Evolutionary conservation across 2,888 invertebrate genomes (phyloP).

Genomic region (Polydrusus tereticollis): DNA sequence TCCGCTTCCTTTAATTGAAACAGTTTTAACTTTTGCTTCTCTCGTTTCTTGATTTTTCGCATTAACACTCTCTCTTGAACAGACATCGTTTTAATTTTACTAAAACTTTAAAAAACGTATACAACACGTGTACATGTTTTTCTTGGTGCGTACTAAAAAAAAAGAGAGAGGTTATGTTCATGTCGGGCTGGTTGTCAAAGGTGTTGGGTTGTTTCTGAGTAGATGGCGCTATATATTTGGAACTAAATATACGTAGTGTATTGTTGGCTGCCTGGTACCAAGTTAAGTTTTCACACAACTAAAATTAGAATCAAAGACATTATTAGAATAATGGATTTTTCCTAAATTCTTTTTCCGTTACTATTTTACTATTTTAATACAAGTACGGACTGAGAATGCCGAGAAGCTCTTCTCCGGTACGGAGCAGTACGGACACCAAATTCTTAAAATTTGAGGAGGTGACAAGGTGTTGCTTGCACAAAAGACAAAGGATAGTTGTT

Average conservation of each 20-base stretch:
- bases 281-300: not conserved
- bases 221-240: not conserved
- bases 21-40: constrained; percentile 77
- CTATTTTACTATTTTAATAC: not conserved
- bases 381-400: not conserved
- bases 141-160: not conserved
- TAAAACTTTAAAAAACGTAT: not conserved
- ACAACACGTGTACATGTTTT: not conserved
- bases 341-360: too few species aligned
- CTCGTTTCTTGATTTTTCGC: constrained; percentile 81
- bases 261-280: not conserved
- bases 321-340: too few species aligned
- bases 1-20: constrained; percentile 71
- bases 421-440: not conserved
- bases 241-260: not conserved
- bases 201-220: not conserved
- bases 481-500: too few species aligned
- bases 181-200: not conserved
- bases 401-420: not conserved
- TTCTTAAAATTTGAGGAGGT: not conserved
- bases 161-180: not conserved
- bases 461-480: not conserved
- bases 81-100: constrained; percentile 26
- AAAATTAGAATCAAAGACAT: not conserved
- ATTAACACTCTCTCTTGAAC: constrained; percentile 33